Base-by-base conservation (phyloP, 2,113 vertebrate genomes). In the Burhinus oedicnemus region DNA sequence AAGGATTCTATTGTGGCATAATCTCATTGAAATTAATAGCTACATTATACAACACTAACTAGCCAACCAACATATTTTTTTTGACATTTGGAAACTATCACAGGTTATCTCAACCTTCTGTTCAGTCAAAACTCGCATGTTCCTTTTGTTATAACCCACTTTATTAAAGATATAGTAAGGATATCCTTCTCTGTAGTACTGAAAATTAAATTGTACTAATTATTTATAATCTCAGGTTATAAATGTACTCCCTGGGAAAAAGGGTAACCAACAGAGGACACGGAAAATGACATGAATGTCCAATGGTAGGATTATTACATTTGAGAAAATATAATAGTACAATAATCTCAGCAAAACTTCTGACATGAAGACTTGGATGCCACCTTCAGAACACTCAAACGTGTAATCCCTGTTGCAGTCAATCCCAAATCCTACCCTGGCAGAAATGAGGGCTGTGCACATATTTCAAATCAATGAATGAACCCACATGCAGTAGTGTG, bases 31-130 rank as follows among this genome's bases (percentile, higher is more conserved):
- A 89, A 93, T 71, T 23, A 95, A 93, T 47, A 85, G n/a, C 54
- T 86, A n/a, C 25, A 79, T 58, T 82, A 51, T 62, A 54, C 20
- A 70, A 66, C 25, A 70, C 21, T 87, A 84, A 82, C 69, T 93
- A 72, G 36, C 36, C 44, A 93, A 68, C 11, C 5, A 18, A 12
- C 36, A n/a, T 12, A 14, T n/a, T n/a, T 77, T 55, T 91, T 83
- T 60, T 42, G 17, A 62, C 25, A 58, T 91, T 91, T 83, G 74
- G 70, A 86, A 95, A 88, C 85, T 77, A 87, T 60, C n/a, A 55
- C 74, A 94, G 61, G 93, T 96, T 89, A 94, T 87, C 38, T 70
- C 51, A 89, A 70, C 70, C 74, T 89, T 87, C 79, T 81, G 25
- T 88, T 92, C 54, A 86, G 72, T 74, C 72, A 89, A 82, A 87